Evolutionary conservation across 2,113 vertebrate species (phyloP).

Genomic region (Mus spicilegus): DNA sequence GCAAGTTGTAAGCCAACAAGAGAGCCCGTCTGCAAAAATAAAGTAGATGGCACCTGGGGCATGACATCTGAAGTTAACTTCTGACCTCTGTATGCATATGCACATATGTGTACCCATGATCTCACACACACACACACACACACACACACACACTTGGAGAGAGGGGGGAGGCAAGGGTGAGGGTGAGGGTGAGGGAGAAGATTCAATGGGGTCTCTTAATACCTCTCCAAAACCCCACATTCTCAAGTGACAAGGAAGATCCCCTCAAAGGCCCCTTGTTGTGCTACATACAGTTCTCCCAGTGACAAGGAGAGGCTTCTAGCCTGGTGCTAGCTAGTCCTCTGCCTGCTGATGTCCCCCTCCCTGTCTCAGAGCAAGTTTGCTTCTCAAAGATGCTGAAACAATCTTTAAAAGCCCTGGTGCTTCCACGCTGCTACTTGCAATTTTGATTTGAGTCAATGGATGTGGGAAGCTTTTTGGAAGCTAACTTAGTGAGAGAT

Average conservation of each 20-base stretch:
- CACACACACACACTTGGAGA: too few relatives aligned
- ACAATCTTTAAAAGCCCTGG: conserved; percentile 23
- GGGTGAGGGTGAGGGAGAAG: background rate
- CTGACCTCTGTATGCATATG: background rate
- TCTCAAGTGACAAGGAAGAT: conserved; percentile 27
- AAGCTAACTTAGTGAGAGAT: background rate
- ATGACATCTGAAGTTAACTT: background rate
- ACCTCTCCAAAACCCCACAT: background rate
- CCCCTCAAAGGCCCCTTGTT: background rate
- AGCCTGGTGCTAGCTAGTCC: background rate
- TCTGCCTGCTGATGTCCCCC: background rate
- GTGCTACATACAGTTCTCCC: background rate
- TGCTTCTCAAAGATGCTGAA: conserved; percentile 37
- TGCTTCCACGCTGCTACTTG: background rate
- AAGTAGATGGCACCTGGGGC: background rate
- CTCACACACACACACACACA: background rate
- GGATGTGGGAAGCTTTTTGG: conserved; percentile 19
- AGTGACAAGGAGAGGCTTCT: background rate
- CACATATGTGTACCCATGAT: background rate
- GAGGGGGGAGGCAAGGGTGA: background rate
- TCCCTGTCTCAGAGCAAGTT: background rate
- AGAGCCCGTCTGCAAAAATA: background rate
- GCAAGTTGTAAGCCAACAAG: background rate
- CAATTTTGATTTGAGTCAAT: background rate
- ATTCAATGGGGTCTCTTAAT: background rate